A percentile compares a stretch with the other conserved stretches of the same genome.
Conservation (phyloP, 2,113 vertebrate species). For the Papio anubis region DNA sequence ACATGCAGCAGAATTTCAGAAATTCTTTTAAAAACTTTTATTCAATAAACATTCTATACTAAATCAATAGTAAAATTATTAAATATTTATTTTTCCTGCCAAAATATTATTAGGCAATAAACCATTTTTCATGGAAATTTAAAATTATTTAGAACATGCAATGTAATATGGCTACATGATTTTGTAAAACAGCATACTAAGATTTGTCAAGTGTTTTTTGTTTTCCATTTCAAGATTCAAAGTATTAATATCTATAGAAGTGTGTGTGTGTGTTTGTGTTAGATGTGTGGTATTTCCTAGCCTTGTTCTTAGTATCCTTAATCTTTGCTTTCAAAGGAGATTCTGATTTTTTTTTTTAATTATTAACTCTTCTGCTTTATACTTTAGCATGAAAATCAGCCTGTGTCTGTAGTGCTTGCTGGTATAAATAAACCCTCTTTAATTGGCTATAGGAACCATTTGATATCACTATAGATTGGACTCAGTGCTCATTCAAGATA, state of each 20-base stretch:
- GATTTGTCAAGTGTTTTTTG: not conserved
- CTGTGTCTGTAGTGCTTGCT: not conserved
- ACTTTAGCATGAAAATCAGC: not conserved
- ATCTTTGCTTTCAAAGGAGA: conserved; percentile 34
- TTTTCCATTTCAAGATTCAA: not conserved
- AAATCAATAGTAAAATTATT: conserved; percentile 1
- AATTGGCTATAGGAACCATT: not conserved
- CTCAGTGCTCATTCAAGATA: not conserved
- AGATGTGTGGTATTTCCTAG: not conserved
- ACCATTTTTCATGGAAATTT: not conserved
- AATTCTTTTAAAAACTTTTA: conserved; percentile 5
- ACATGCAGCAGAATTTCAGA: conserved; percentile 8
- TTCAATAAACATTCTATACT: not conserved
- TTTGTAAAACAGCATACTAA: conserved; percentile 27
- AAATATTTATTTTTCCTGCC: not conserved
- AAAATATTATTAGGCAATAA: conserved; percentile 24
- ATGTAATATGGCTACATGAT: not conserved
- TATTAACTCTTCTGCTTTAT: not conserved
- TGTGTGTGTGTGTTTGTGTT: not conserved
- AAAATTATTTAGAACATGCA: not conserved
- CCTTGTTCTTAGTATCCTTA: not conserved
- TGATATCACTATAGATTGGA: conserved; percentile 14
- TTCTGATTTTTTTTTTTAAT: not conserved
- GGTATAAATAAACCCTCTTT: not conserved
- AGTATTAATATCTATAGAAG: not conserved